Base-by-base conservation (phyloP, 1,140 invertebrate genomes). In the Cotesia vestalis region DNA sequence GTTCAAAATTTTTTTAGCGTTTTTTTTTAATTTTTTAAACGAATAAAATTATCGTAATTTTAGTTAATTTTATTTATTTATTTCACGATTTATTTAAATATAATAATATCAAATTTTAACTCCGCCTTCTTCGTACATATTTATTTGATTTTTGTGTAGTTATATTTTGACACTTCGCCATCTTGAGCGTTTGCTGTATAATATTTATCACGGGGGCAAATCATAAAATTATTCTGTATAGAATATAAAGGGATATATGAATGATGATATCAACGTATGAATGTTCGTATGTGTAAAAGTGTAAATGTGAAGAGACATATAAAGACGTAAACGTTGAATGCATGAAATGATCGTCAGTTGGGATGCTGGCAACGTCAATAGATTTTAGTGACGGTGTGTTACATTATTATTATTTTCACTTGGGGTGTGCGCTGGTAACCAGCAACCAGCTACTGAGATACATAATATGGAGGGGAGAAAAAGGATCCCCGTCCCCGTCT, bases 81-180 rank as follows among this genome's bases (percentile, higher is more conserved):
- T 20, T 20, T 20, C 20, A 20, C 2, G 20, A 20, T 20, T 20
- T 1, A 20, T 20, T 20, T 20, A 20, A 20, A 20, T 20, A 20
- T 20, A 20, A 20, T 1, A 20, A 20, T 20, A 20, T 20, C 20
- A 20, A 20, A 20, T 20, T 1, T 20, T 20, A 20, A 20, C 38
- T 40, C 38, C 3, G 6, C 4, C 4, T 6, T 46, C 40, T 8
- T 46, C 27, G 40, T 69, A n/a, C 51, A 62, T 34, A 17, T 17
- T n/a, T 53, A 40, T 6, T 63, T 62, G 35, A 35, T 35, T 52
- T 62, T 71, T 69, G 64, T 57, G 76, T 70, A 72, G 35, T 76
- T 74, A 74, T 79, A 77, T 84, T 83, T 84, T 84, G 83, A 82
- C 80, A 83, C 81, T 81, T 80, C 81, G 82, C 81, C 83, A 85